Conservation (phyloP, 1,140 invertebrate genomes). For the Lycorma delicatula region DNA sequence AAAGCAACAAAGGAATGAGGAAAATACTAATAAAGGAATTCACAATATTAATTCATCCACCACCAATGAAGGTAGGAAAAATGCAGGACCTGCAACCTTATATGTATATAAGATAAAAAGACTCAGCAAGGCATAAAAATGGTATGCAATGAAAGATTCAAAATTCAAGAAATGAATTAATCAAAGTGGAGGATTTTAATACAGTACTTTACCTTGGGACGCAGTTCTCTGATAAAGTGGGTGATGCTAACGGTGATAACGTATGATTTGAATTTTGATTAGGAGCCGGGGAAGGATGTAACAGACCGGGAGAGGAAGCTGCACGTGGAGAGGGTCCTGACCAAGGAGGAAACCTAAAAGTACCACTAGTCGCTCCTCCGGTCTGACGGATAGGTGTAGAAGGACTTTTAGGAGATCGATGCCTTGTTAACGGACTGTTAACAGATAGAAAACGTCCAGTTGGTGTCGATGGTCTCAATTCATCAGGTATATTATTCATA, state of each 20-base stretch:
- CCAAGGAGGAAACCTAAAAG: constrained; percentile 35
- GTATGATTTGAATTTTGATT: not conserved
- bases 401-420: constrained; percentile 28
- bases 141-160: no score
- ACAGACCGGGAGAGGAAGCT: constrained; percentile 45
- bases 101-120: no score
- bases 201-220: constrained; percentile 25
- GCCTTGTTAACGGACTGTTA: constrained; percentile 5
- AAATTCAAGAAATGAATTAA: no score
- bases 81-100: no score
- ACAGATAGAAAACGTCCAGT: constrained; percentile 5
- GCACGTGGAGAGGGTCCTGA: constrained; percentile 37
- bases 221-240: constrained; percentile 9
- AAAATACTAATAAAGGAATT: no score
- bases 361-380: constrained; percentile 4
- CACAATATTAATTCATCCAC: no score
- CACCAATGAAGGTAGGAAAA: no score
- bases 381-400: constrained; percentile 9
- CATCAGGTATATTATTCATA: constrained; percentile 25
- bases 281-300: constrained; percentile 39
- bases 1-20: no score
- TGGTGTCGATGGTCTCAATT: constrained; percentile 11
- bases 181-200: no score
- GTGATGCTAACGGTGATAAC: constrained; percentile 27
- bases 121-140: no score